Conservation (phyloP, 2,888 invertebrate species). For the Pinctada fucata region DNA sequence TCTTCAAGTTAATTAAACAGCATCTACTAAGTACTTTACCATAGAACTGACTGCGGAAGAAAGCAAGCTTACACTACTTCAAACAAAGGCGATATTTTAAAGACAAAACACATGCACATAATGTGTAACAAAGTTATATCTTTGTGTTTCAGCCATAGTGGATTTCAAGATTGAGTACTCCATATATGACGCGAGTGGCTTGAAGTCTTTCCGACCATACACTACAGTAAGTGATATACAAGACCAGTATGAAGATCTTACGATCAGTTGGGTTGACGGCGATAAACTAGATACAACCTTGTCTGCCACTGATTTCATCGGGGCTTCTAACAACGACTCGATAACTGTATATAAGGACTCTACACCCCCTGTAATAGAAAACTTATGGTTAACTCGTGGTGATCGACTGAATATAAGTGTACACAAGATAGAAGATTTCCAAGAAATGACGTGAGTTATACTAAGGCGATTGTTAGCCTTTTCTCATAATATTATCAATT, state of each 20-base stretch:
- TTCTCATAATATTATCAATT: too few relatives aligned
- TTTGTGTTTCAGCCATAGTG: too few relatives aligned
- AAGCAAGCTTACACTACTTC: too few relatives aligned
- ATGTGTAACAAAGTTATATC: too few relatives aligned
- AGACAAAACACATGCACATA: too few relatives aligned
- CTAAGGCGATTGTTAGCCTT: too few relatives aligned
- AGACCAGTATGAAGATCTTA: conserved; percentile 16
- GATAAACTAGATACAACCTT: conserved; percentile 39
- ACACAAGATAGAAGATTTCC: conserved; percentile 45
- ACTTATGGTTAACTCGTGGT: conserved; percentile 51
- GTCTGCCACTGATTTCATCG: conserved; percentile 44
- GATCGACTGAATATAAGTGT: conserved; percentile 51
- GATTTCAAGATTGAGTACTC: too few relatives aligned
- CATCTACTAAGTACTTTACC: too few relatives aligned
- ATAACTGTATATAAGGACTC: conserved; percentile 44
- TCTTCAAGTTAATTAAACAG: too few relatives aligned
- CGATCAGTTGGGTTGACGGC: conserved; percentile 42
- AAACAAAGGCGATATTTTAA: too few relatives aligned
- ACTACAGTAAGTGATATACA: conserved; percentile 25
- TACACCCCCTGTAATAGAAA: conserved; percentile 45
- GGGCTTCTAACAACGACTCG: conserved; percentile 41
- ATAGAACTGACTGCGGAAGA: too few relatives aligned
- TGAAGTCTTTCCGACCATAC: conserved; percentile 13
- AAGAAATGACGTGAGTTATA: conserved; percentile 46
- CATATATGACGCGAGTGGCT: too few relatives aligned